Evolutionary conservation across 2,888 invertebrate genomes (phyloP).

Genomic region (Volucella bombylans): DNA sequence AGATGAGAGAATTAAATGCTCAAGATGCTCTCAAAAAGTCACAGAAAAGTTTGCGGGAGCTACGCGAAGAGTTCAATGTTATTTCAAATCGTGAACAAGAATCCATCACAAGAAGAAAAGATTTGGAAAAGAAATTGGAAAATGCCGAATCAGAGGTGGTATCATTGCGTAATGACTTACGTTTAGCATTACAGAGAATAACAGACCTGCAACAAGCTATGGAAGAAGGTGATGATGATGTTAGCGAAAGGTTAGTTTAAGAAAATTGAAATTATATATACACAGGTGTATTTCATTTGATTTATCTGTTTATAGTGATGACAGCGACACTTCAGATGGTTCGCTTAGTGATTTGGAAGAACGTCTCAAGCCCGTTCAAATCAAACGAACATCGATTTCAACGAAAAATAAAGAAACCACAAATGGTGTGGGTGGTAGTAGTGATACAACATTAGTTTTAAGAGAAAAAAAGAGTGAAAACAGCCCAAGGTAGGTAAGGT

Average conservation of each 20-base stretch:
- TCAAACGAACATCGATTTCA: conserved; percentile 78
- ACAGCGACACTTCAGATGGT: conserved; percentile 76
- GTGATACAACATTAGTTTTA: conserved; percentile 80
- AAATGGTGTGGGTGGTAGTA: conserved; percentile 75
- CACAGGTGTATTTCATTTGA: background rate
- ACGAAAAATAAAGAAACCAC: conserved; percentile 70
- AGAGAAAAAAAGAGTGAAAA: conserved; percentile 81
- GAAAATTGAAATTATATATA: background rate
- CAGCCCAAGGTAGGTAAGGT: conserved; percentile 81
- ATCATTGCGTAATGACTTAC: conserved; percentile 90
- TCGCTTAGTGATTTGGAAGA: conserved; percentile 82
- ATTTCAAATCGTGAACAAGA: conserved; percentile 90
- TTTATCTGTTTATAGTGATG: conserved; percentile 46
- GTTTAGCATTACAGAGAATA: conserved; percentile 93
- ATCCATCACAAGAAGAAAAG: conserved; percentile 87
- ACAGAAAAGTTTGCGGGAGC: conserved; percentile 88
- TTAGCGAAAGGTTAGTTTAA: conserved; percentile 80
- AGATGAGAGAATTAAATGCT: conserved; percentile 88
- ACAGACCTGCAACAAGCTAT: conserved; percentile 96
- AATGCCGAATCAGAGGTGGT: conserved; percentile 88
- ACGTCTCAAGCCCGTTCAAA: conserved; percentile 80
- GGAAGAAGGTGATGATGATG: conserved; percentile 90
- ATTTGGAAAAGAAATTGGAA: conserved; percentile 89
- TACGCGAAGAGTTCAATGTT: conserved; percentile 90
- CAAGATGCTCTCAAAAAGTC: conserved; percentile 90